Conservation (phyloP, 2,888 invertebrate species). For the Platycheirus albimanus region DNA sequence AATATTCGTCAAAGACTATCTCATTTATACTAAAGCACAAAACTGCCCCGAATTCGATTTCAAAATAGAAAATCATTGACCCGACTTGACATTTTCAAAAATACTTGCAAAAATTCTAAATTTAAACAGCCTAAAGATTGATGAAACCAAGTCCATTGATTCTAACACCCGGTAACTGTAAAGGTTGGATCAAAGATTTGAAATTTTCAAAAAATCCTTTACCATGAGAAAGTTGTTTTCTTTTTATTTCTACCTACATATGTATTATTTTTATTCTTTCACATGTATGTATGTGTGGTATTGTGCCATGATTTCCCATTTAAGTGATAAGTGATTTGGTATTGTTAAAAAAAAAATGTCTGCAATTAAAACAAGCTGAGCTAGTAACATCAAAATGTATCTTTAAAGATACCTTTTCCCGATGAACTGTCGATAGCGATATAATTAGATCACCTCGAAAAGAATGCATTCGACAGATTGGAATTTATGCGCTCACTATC, state of each 20-base stretch:
- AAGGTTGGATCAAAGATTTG: conserved; percentile 15
- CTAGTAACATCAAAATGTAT: conserved; percentile 49
- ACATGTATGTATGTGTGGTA: no score
- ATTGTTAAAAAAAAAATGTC: neutral
- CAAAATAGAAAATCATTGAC: conserved; percentile 64
- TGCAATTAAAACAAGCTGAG: conserved; percentile 35
- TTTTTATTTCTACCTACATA: no score
- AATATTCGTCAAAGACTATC: no score
- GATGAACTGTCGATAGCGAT: conserved; percentile 17
- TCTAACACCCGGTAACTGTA: neutral
- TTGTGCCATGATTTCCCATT: conserved; percentile 11
- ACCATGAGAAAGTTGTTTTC: neutral
- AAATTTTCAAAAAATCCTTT: neutral
- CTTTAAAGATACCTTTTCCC: neutral
- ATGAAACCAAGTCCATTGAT: no score
- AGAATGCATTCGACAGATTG: conserved; percentile 60
- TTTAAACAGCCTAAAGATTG: conserved; percentile 39
- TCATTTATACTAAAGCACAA: neutral
- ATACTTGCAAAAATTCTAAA: conserved; percentile 49
- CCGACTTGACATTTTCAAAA: conserved; percentile 44
- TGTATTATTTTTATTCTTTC: conserved; percentile 1
- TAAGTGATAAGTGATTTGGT: conserved; percentile 50
- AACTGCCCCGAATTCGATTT: conserved; percentile 42
- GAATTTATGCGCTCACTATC: conserved; percentile 56
- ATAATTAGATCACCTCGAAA: conserved; percentile 46